phyloP scores from a whole-genome alignment of 1,140 invertebrate genomes.

The Watersipora subatra region DNA sequence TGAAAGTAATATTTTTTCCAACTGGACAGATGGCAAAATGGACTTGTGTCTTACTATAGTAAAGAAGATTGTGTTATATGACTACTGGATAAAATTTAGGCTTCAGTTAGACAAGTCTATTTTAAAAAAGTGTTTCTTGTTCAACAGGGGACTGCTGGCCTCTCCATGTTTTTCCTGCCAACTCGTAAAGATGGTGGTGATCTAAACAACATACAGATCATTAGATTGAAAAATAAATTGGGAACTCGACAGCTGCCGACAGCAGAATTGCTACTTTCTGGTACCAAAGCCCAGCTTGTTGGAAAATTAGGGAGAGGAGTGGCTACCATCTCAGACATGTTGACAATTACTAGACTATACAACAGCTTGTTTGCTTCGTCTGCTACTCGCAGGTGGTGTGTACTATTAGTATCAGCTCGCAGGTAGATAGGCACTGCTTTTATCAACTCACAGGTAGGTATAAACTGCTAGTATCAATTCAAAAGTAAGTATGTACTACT shows the following conservation, averaged over 20 bases:
- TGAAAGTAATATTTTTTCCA: too few species aligned
- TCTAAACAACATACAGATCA: conserved; percentile 47
- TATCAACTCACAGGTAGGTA: too few species aligned
- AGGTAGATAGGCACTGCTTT: too few species aligned
- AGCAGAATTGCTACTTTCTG: conserved; percentile 48
- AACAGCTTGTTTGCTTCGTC: conserved; percentile 43
- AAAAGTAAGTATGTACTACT: too few species aligned
- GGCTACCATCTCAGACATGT: conserved; percentile 46
- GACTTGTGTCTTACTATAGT: too few species aligned
- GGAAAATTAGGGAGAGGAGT: conserved; percentile 45
- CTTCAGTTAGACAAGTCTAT: too few species aligned
- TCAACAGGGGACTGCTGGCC: conserved; percentile 41
- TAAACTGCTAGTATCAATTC: too few species aligned
- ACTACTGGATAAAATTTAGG: too few species aligned
- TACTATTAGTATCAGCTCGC: too few species aligned
- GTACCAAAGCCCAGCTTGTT: conserved; percentile 38
- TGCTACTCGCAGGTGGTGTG: conserved; percentile 43
- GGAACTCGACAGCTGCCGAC: conserved; percentile 51
- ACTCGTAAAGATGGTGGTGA: conserved; percentile 30
- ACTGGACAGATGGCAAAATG: too few species aligned
- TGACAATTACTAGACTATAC: conserved; percentile 49
- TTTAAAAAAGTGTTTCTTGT: too few species aligned
- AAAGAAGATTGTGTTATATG: too few species aligned
- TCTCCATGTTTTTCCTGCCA: conserved; percentile 48
- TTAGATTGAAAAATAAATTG: conserved; percentile 49